Evolutionary conservation across 2,888 invertebrate species (phyloP).

Genomic region (Asteroscopus sphinx): DNA sequence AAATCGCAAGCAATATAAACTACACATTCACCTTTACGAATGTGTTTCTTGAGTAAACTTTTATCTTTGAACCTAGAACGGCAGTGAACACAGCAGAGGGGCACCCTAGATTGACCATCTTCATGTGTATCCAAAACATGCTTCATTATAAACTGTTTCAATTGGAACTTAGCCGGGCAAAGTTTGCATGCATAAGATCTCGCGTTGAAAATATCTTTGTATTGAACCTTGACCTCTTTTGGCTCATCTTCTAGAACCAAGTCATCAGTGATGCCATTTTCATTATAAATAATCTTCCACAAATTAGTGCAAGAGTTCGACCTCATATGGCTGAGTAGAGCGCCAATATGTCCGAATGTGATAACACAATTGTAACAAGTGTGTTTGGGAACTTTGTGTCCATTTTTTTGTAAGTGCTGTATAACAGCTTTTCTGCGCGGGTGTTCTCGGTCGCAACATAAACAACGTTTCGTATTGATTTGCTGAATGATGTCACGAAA

Average conservation of each 20-base stretch:
- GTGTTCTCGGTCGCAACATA: conserved; percentile 85
- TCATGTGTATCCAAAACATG: conserved; percentile 87
- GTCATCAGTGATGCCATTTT: conserved; percentile 85
- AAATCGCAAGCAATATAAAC: conserved; percentile 89
- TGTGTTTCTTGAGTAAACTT: conserved; percentile 83
- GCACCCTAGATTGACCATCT: conserved; percentile 83
- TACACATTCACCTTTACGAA: conserved; percentile 89
- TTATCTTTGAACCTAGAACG: conserved; percentile 84
- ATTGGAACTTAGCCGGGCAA: conserved; percentile 86
- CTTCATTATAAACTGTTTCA: conserved; percentile 88
- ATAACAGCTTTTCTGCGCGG: conserved; percentile 88
- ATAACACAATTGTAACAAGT: conserved; percentile 91
- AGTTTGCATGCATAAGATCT: conserved; percentile 87
- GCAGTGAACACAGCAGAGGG: conserved; percentile 83
- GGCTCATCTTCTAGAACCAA: conserved; percentile 83
- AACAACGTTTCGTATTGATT: conserved; percentile 85
- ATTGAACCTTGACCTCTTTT: conserved; percentile 78
- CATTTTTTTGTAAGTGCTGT: conserved; percentile 88
- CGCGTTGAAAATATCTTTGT: conserved; percentile 87
- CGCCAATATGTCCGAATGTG: conserved; percentile 88
- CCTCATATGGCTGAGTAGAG: conserved; percentile 87
- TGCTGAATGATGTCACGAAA: conserved; percentile 85
- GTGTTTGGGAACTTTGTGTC: conserved; percentile 90
- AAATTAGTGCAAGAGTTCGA: conserved; percentile 85
- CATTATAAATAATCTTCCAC: conserved; percentile 87